Percentiles rank a stretch among this genome's conserved stretches.
These are phyloP conservation scores for Anoplopoma fimbria DNA, from an alignment of 2,113 vertebrate species.

Conservation along the genomic window DNA sequence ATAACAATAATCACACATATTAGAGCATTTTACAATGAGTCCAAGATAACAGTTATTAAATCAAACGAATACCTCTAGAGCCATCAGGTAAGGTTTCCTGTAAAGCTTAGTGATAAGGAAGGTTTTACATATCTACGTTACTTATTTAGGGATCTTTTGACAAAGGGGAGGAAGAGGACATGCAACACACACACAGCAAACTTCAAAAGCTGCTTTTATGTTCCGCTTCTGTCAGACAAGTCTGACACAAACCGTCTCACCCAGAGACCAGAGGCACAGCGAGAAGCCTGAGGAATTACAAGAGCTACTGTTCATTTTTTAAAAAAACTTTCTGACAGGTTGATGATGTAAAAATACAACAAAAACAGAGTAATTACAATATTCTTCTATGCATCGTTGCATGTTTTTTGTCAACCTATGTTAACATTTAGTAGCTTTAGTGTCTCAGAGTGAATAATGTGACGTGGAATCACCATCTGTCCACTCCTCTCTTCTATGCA, in stretches of 20 bases:
- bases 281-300: slow-evolving; percentile 16
- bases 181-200: slow-evolving; percentile 11
- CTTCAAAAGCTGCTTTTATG: slow-evolving; percentile 16
- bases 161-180: neutral
- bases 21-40: too few species aligned
- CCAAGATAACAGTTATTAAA: neutral
- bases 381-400: slow-evolving; percentile 7
- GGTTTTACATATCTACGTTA: neutral
- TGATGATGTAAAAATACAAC: slow-evolving; percentile 5
- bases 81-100: neutral
- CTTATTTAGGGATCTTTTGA: neutral
- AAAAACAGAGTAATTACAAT: slow-evolving; percentile 19
- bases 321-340: slow-evolving; percentile 13
- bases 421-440: slow-evolving; percentile 35
- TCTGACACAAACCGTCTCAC: slow-evolving; percentile 27
- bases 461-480: slow-evolving; percentile 74
- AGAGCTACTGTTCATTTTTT: neutral
- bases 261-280: slow-evolving; percentile 14
- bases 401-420: slow-evolving; percentile 19
- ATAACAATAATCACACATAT: too few species aligned
- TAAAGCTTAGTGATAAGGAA: slow-evolving; percentile 4
- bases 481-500: slow-evolving; percentile 43
- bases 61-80: neutral
- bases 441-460: slow-evolving; percentile 65
- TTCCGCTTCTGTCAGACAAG: slow-evolving; percentile 1